Percentiles rank a stretch among this genome's conserved stretches.
These are phyloP conservation scores for Pimpla rufipes DNA, from an alignment of 2,888 invertebrate genomes.

Conservation along the genomic window DNA sequence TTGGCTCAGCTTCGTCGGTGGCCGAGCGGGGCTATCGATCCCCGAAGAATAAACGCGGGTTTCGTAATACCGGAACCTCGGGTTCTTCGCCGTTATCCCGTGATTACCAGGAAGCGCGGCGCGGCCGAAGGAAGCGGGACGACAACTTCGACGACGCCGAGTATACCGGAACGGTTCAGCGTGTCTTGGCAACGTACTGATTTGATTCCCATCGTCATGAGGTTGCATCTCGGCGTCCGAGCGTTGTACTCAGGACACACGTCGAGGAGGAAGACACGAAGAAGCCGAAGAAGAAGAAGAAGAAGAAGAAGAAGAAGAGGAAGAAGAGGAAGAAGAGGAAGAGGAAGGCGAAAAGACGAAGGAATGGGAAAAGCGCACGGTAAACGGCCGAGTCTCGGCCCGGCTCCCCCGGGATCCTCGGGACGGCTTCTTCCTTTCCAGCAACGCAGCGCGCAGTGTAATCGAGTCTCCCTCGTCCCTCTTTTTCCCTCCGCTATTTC, in stretches of 20 bases:
- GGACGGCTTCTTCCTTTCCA: conserved; percentile 79
- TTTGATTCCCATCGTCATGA: conserved; percentile 47
- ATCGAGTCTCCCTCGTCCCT: conserved; percentile 58
- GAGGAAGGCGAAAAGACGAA: conserved; percentile 30
- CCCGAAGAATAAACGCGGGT: conserved; percentile 51
- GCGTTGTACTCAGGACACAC: conserved; percentile 27
- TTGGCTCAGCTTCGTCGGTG: not conserved
- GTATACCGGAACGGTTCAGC: conserved; percentile 15
- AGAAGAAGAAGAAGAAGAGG: conserved; percentile 15
- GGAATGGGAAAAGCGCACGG: conserved; percentile 58
- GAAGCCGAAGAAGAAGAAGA: conserved; percentile 5
- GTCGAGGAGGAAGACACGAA: not conserved
- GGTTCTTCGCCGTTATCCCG: conserved; percentile 7
- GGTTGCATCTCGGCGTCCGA: conserved; percentile 28
- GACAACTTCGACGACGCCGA: not conserved
- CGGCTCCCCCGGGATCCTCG: conserved; percentile 77
- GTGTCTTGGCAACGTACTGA: conserved; percentile 42
- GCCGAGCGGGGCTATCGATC: conserved; percentile 34
- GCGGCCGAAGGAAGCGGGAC: conserved; percentile 14
- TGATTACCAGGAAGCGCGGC: not conserved
- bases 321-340: conserved; percentile 13
- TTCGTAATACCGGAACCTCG: conserved; percentile 48
- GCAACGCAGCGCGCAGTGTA: conserved; percentile 72
- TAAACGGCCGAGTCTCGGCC: conserved; percentile 69
- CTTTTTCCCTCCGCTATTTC: conserved; percentile 31